Conservation (phyloP, 1,140 invertebrate genomes). For the Pseudoatta argentina region DNA sequence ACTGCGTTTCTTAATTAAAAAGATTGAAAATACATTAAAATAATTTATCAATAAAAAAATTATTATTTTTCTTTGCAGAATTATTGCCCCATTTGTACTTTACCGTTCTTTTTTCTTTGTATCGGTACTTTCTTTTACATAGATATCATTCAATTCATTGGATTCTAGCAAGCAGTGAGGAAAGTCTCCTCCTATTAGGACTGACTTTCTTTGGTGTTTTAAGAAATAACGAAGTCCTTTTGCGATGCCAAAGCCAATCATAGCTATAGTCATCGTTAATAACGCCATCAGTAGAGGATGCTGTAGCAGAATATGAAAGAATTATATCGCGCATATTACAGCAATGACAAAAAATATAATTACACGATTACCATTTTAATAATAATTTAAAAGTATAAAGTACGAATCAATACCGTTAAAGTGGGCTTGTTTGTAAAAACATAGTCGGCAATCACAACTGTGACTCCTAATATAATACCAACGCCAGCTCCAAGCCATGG, state of each 20-base stretch:
- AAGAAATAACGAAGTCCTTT: constrained; percentile 87
- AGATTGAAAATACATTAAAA: neutral
- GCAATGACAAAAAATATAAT: neutral
- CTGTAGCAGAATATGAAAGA: constrained; percentile 78
- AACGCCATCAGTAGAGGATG: constrained; percentile 88
- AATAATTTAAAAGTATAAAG: constrained; percentile 36
- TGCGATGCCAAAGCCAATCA: constrained; percentile 88
- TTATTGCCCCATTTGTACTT: constrained; percentile 90
- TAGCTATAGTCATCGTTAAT: constrained; percentile 87
- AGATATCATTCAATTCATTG: constrained; percentile 80
- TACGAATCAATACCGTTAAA: constrained; percentile 87
- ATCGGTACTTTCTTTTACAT: constrained; percentile 77
- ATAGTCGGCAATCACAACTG: constrained; percentile 91
- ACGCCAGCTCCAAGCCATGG: constrained; percentile 92
- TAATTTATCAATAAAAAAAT: constrained; percentile 53
- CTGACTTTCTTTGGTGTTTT: constrained; percentile 86
- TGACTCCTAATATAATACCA: constrained; percentile 91
- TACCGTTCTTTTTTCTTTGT: constrained; percentile 88
- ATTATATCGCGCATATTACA: neutral
- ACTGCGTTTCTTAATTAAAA: neutral
- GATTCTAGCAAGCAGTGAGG: constrained; percentile 84
- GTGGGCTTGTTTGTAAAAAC: constrained; percentile 89
- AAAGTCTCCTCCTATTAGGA: neutral
- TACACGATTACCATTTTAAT: neutral
- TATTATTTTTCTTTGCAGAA: constrained; percentile 90